phyloP scores from a whole-genome alignment of 2,888 invertebrate genomes.

The Anthophora plumipes region DNA sequence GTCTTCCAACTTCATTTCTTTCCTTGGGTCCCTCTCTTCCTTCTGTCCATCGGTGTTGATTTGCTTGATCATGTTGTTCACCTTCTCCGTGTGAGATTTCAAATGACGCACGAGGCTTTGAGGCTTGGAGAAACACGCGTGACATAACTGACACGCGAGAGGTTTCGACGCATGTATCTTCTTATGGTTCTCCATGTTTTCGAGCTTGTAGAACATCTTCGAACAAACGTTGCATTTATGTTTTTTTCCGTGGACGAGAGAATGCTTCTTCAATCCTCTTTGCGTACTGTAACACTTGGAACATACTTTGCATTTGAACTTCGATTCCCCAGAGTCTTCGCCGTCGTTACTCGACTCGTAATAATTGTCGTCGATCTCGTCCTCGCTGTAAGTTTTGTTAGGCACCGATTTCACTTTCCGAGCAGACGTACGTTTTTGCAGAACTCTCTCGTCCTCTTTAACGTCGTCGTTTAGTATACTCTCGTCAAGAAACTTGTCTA shows the following conservation, averaged over 20 bases:
- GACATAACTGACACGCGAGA: constrained; percentile 79
- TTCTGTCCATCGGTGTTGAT: constrained; percentile 68
- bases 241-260: constrained; percentile 80
- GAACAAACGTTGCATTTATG: constrained; percentile 79
- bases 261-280: constrained; percentile 82
- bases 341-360: constrained; percentile 71
- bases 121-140: constrained; percentile 78
- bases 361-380: constrained; percentile 75
- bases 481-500: constrained; percentile 61
- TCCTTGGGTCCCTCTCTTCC: constrained; percentile 67
- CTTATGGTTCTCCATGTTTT: constrained; percentile 80
- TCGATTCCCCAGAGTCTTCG: constrained; percentile 71
- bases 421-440: constrained; percentile 74
- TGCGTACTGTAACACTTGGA: constrained; percentile 78
- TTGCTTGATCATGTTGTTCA: constrained; percentile 72
- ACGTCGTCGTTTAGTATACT: constrained; percentile 54
- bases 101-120: constrained; percentile 77
- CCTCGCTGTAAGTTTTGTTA: constrained; percentile 75
- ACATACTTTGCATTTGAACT: constrained; percentile 80
- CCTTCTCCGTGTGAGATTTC: constrained; percentile 77
- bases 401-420: constrained; percentile 76
- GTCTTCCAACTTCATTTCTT: constrained; percentile 72
- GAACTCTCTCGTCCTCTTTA: constrained; percentile 60
- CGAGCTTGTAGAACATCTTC: constrained; percentile 79
- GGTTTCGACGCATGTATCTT: constrained; percentile 77